Evolutionary conservation across 2,888 invertebrate species (phyloP), one percentile per base, ranked within the genome.

Genomic region (Chrysolina americana): DNA sequence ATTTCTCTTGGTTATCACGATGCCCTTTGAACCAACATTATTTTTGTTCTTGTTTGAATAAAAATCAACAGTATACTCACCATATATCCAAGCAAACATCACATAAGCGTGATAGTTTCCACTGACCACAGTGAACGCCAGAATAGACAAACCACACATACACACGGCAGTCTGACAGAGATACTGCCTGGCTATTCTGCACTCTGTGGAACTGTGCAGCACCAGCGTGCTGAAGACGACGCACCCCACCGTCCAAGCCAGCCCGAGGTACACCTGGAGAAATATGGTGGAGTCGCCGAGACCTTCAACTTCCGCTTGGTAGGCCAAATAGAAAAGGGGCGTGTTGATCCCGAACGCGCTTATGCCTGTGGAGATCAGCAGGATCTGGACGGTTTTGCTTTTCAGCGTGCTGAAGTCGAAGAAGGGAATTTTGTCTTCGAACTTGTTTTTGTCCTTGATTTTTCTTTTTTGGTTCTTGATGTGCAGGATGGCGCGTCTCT

Each of bases 401-500:
- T 93, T 93, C 75, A 97, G 89, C 9, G 96, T 95, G 74, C 94
- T 94, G 85, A 95, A 94, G 87, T 97, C 96, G 85, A 96, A 94
- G 89, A 96, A 96, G 0, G 96, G 94, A 53, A 94, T 94, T 77
- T 93, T 92, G 82, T 95, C 95, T 81, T 95, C 94, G 73, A 87
- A 85, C 82, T 93, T 93, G 85, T 92, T 94, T 84, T 93, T 93
- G 85, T 94, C 94, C 87, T 95, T 94, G 89, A 94, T 93, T 88
- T 94, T 95, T 78, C 94, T 90, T 86, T 95, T 95, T 87, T 96
- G 96, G 88, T 95, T 96, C 88, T 96, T 96, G 83, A 96, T 92
- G 87, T 96, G 96, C 56, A 96, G 90, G 82, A 96, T 96, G 74
- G 96, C 96, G 75, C 96, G 90, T 73, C 96, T 88, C 86, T 96